Conservation (phyloP, 2,797 vertebrate genomes). For the Centropyge bicolor region DNA sequence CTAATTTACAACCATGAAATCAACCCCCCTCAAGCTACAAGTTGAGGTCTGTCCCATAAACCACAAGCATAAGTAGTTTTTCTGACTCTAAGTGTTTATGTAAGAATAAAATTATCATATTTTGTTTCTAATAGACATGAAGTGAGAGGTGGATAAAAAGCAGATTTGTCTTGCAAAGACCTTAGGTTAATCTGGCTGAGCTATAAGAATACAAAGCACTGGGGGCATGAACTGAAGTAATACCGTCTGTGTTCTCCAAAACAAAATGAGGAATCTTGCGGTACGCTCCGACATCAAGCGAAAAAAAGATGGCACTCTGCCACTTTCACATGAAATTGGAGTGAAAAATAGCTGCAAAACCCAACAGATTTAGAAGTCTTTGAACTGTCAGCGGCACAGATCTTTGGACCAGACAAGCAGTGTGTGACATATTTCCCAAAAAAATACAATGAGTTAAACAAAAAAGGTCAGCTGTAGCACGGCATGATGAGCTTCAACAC, state of each 20-base stretch:
- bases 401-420: constrained; percentile 63
- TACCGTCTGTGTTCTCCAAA: constrained; percentile 39
- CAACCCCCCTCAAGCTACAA: constrained; percentile 7
- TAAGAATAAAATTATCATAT: constrained; percentile 65
- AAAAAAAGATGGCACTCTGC: constrained; percentile 45
- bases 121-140: constrained; percentile 52
- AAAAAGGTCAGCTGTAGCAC: constrained; percentile 28
- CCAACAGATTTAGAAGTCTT: constrained; percentile 16
- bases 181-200: constrained; percentile 52
- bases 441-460: constrained; percentile 45
- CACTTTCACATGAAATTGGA: constrained; percentile 36
- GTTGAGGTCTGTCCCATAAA: constrained; percentile 34
- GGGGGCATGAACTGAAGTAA: constrained; percentile 41
- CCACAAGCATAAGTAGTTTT: constrained; percentile 53
- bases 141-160: constrained; percentile 52
- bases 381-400: constrained; percentile 17
- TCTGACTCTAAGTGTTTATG: constrained; percentile 44
- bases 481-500: constrained; percentile 33
- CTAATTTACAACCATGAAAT: constrained; percentile 45
- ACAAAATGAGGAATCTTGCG: constrained; percentile 33
- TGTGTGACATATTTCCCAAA: constrained; percentile 56
- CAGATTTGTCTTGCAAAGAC: constrained; percentile 50
- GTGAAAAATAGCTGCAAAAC: constrained; percentile 24
- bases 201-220: constrained; percentile 46
- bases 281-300: constrained; percentile 15